Percentiles rank a stretch among this genome's conserved stretches.
phyloP scores from a whole-genome alignment of 2,113 vertebrate species.

The Trochalopteron elliotii region DNA sequence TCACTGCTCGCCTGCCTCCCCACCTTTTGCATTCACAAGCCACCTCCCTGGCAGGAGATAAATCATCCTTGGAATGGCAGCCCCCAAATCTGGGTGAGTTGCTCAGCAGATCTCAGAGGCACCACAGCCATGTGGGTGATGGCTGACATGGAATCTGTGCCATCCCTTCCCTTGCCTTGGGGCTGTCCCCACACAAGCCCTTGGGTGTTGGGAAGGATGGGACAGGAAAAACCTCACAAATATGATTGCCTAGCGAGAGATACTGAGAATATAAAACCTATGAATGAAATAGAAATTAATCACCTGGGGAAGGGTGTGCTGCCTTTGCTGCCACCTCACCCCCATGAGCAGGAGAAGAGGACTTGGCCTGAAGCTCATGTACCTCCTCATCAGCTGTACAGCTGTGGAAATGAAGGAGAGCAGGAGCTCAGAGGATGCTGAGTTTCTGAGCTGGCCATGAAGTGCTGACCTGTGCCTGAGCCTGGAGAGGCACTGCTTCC shows the following conservation, averaged over 20 bases:
- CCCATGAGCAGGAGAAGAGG: background rate
- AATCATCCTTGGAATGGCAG: background rate
- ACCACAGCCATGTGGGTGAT: background rate
- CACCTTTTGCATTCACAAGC: background rate
- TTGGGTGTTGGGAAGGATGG: too few relatives aligned
- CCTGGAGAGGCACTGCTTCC: background rate
- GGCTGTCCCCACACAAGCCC: background rate
- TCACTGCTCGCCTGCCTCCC: background rate
- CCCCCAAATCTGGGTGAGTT: rapidly evolving
- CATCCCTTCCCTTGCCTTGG: background rate
- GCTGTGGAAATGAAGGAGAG: background rate
- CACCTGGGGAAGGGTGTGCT: background rate
- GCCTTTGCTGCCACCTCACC: background rate
- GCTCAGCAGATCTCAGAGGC: background rate
- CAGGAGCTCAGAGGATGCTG: rapidly evolving
- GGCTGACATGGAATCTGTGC: background rate
- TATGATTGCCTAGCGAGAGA: too few relatives aligned
- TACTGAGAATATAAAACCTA: too few relatives aligned
- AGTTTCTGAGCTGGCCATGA: background rate
- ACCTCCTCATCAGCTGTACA: background rate
- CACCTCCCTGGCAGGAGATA: background rate
- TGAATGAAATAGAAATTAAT: too few relatives aligned
- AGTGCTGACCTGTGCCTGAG: background rate
- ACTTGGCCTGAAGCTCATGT: background rate
- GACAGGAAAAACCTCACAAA: too few relatives aligned